phyloP scores from a whole-genome alignment of 2,113 vertebrate genomes.

The Etheostoma cragini region DNA sequence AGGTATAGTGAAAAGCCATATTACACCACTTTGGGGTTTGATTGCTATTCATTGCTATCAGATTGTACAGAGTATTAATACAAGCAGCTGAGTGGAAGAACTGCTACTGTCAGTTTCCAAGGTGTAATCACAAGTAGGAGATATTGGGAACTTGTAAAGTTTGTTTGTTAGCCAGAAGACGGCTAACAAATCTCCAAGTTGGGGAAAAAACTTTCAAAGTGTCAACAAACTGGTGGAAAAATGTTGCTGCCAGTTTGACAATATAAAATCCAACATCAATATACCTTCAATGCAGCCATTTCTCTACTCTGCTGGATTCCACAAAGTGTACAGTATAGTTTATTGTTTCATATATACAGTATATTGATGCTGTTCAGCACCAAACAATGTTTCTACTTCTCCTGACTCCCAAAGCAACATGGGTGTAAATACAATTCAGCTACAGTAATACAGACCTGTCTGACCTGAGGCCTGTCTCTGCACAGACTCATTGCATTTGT shows the following conservation, averaged over 20 bases:
- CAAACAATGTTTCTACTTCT: constrained; percentile 40
- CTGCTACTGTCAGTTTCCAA: background rate
- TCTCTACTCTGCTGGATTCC: background rate
- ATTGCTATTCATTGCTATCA: background rate
- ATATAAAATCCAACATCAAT: background rate
- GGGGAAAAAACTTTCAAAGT: background rate
- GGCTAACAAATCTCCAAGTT: background rate
- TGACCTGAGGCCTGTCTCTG: constrained; percentile 10
- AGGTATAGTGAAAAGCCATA: background rate
- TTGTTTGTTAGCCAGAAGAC: no score
- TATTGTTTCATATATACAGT: constrained; percentile 2
- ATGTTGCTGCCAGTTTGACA: background rate
- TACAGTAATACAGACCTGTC: constrained; percentile 19
- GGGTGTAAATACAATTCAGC: constrained; percentile 40
- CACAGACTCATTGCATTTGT: constrained; percentile 52
- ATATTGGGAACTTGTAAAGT: background rate
- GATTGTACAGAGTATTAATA: background rate
- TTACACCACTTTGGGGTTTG: background rate
- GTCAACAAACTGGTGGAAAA: background rate
- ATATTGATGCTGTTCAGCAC: constrained; percentile 34
- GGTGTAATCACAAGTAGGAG: background rate
- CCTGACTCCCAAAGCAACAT: constrained; percentile 23
- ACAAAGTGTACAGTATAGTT: background rate
- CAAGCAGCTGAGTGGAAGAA: constrained; percentile 5
- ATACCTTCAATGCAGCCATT: background rate